phyloP scores from a whole-genome alignment of 1,140 invertebrate genomes.

The Cyclina sinensis region DNA sequence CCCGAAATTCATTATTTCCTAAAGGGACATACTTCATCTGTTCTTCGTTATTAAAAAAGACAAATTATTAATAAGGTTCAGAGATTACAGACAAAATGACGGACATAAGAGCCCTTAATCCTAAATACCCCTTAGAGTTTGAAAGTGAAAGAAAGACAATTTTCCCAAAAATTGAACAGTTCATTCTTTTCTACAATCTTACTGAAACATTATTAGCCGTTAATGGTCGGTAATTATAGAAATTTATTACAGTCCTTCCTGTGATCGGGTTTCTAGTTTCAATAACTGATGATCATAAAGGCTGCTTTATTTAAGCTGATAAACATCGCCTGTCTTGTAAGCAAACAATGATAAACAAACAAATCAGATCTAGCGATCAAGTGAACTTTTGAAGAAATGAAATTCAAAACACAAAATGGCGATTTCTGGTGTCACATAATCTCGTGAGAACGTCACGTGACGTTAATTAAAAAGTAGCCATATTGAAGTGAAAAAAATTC shows the following conservation, averaged over 20 bases:
- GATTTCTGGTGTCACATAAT: neutral
- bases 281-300: slow-evolving; percentile 3
- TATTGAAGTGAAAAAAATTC: neutral
- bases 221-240: slow-evolving; percentile 12
- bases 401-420: slow-evolving; percentile 19
- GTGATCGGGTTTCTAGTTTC: slow-evolving; percentile 11
- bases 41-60: neutral
- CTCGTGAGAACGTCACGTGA: slow-evolving; percentile 22
- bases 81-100: neutral
- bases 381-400: neutral
- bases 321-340: slow-evolving; percentile 21
- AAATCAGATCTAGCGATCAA: slow-evolving; percentile 1
- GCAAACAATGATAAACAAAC: slow-evolving; percentile 4
- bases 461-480: neutral
- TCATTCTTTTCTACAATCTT: neutral
- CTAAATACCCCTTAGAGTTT: neutral
- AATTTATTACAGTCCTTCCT: neutral
- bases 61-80: slow-evolving; percentile 14
- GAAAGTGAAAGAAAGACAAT: neutral
- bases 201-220: slow-evolving; percentile 21
- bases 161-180: neutral
- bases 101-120: slow-evolving; percentile 8
- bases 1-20: neutral
- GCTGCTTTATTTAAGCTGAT: neutral
- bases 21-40: neutral